phyloP scores from a whole-genome alignment of 2,797 vertebrate species.

The Macropodus opercularis region DNA sequence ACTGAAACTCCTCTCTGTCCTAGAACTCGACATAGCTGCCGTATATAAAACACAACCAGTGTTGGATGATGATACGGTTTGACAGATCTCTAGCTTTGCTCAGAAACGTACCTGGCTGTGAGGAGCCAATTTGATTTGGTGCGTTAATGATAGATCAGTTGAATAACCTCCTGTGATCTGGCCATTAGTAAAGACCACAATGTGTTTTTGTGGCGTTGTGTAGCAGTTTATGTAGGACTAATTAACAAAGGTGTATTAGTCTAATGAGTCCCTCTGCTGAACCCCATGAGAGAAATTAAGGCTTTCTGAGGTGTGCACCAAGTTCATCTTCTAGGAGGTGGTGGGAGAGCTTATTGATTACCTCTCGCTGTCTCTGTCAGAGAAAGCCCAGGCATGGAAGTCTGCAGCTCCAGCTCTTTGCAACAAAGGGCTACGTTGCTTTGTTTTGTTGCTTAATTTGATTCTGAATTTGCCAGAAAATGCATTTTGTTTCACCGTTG shows the following conservation, averaged over 20 bases:
- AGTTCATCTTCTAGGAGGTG: conserved; percentile 59
- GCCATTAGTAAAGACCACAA: conserved; percentile 47
- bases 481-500: neutral
- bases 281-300: conserved; percentile 59
- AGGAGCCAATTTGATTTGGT: conserved; percentile 38
- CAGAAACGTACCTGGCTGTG: neutral
- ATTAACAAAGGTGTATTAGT: conserved; percentile 56
- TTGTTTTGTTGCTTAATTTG: conserved; percentile 26
- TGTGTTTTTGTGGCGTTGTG: conserved; percentile 21
- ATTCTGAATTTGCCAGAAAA: conserved; percentile 34
- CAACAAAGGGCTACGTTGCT: conserved; percentile 51
- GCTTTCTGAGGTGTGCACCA: conserved; percentile 44
- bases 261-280: conserved; percentile 58
- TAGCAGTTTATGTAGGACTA: conserved; percentile 41
- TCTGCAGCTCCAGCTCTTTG: conserved; percentile 37
- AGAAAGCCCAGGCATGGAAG: conserved; percentile 50
- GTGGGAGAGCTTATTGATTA: conserved; percentile 75
- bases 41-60: conserved; percentile 26
- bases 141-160: conserved; percentile 42
- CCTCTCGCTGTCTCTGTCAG: conserved; percentile 68
- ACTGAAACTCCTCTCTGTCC: conserved; percentile 7
- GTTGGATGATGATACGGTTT: neutral
- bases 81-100: conserved; percentile 12
- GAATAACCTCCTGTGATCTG: conserved; percentile 43
- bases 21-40: conserved; percentile 17